Base-by-base conservation (phyloP, 2,113 vertebrate species). In the Pterocles burchelli region DNA sequence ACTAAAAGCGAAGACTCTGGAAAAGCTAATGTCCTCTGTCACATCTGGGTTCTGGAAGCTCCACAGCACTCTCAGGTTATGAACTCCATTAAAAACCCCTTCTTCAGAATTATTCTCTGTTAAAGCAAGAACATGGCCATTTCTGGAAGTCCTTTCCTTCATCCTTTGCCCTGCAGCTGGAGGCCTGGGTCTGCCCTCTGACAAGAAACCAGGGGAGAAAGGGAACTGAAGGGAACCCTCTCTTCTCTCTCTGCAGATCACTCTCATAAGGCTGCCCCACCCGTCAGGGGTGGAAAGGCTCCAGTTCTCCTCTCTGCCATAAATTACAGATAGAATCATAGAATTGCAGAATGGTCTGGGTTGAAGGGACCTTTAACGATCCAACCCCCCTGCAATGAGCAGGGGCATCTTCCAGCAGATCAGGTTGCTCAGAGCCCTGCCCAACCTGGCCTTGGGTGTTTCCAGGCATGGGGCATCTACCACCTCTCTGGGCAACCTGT, bases 181-280 rank as follows among this genome's bases (percentile, higher is more conserved):
- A 92, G 38, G 5, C 12, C 17, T 13, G 4, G 6, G 7, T 48
- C 77, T 3, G 0, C 10, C 9, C 17, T 66, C 10, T 4, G 2
- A 3, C 0, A 11, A 78, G 21, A n/a, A 84, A 52, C 3, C 1
- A 36, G 4, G 13, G 25, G 21, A 67, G 26, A 54, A 8, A 73
- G 26, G 24, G 14, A n/a, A 33, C 7, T 46, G 13, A 77, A 43
- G 5, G 33, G 63, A 87, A 93, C 48, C 17, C 20, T 65, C 18
- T 74, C 22, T 54, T 86, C 25, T 38, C 5, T 48, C 65, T 72
- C 45, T 1, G 0, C 29, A 87, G 14, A 67, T 21, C 48, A 48
- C 41, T 8, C 5, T 3, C 62, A 61, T 17, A 58, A 78, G 49
- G 12, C 22, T 63, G 9, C 11, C 25, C 16, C 38, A 46, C 10